Evolutionary conservation across 2,888 invertebrate species (phyloP).

Genomic region (Laspeyria flexula): DNA sequence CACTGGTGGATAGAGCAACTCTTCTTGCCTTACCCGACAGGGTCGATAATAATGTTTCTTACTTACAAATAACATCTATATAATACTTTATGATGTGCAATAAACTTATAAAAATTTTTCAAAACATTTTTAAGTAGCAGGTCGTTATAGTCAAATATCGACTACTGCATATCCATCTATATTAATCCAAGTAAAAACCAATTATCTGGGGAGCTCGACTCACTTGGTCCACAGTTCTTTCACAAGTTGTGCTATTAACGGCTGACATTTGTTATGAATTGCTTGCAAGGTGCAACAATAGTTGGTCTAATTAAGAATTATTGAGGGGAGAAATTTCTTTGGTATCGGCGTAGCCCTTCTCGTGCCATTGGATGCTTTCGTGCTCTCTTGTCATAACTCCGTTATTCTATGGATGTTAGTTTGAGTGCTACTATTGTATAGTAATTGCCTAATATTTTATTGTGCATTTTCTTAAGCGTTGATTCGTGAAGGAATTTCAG

Average conservation of each 20-base stretch:
- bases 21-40: too few species aligned
- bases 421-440: constrained; percentile 26
- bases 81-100: too few species aligned
- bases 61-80: too few species aligned
- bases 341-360: constrained; percentile 10
- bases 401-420: constrained; percentile 23
- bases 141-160: too few species aligned
- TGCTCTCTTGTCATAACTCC: constrained; percentile 38
- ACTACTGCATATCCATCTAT: constrained; percentile 16
- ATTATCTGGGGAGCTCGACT: constrained; percentile 61
- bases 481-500: constrained; percentile 5
- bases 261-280: constrained; percentile 74
- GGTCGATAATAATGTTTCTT: too few species aligned
- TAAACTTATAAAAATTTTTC: too few species aligned
- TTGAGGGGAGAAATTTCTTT: constrained; percentile 45
- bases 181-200: constrained; percentile 55
- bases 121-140: too few species aligned
- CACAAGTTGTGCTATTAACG: constrained; percentile 68
- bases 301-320: constrained; percentile 72
- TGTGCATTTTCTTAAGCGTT: constrained; percentile 15
- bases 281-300: constrained; percentile 75
- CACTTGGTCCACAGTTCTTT: constrained; percentile 54
- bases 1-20: too few species aligned
- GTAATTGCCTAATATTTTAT: constrained; percentile 1
- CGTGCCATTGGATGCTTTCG: constrained; percentile 27